Percentiles rank a stretch among this genome's conserved stretches.
Evolutionary conservation across 1,140 invertebrate species (phyloP).

Genomic region (Ceratitis capitata): DNA sequence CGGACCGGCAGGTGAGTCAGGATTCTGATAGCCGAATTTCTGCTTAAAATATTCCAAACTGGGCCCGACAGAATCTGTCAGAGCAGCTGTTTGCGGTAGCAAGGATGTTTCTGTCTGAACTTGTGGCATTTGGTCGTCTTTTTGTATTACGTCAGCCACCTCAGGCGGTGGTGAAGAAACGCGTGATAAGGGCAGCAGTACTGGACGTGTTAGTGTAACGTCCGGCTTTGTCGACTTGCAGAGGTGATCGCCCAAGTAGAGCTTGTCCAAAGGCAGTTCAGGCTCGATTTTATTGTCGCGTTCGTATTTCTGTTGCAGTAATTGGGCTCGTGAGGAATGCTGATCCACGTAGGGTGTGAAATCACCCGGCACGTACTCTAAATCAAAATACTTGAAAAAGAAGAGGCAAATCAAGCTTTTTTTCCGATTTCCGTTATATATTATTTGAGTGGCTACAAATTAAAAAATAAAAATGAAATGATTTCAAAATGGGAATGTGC

Average conservation of each 20-base stretch:
- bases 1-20: conserved; percentile 26
- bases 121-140: conserved; percentile 5
- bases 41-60: conserved; percentile 20
- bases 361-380: conserved; percentile 69
- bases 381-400: conserved; percentile 47
- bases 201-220: not conserved
- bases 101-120: conserved; percentile 15
- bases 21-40: conserved; percentile 35
- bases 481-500: not conserved
- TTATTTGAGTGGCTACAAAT: not conserved
- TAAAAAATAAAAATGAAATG: not conserved
- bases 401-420: not conserved
- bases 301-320: conserved; percentile 64
- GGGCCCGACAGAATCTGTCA: conserved; percentile 19
- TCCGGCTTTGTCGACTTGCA: not conserved
- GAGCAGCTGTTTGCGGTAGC: conserved; percentile 15
- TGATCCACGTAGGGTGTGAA: conserved; percentile 69
- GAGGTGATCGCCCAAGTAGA: conserved; percentile 49
- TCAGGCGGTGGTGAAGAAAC: not conserved
- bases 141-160: not conserved
- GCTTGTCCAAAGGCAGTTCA: conserved; percentile 48
- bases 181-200: not conserved
- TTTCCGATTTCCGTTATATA: not conserved
- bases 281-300: conserved; percentile 39
- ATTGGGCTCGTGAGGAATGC: conserved; percentile 66